Conservation (phyloP, 2,113 vertebrate species). For the Cololabis saira region DNA sequence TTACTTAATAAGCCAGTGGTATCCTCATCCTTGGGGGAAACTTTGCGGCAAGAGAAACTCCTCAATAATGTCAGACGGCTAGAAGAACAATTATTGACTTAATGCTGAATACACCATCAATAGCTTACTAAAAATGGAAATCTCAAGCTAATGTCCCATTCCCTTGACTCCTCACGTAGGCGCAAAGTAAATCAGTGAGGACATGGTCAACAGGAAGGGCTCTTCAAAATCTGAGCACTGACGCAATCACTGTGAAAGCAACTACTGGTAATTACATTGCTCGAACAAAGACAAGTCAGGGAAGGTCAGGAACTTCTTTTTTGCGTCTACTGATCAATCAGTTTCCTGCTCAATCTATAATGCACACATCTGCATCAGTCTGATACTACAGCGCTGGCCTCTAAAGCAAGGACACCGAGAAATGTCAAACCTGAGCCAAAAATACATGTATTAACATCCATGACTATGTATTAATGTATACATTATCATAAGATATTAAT, state of each 20-base stretch:
- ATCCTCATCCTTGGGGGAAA: conserved; percentile 15
- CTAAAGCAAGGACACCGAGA: not conserved
- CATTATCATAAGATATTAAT: too few species aligned
- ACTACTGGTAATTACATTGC: conserved; percentile 42
- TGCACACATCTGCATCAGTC: conserved; percentile 21
- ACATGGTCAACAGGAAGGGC: conserved; percentile 66
- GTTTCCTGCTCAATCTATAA: conserved; percentile 25
- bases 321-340: conserved; percentile 13
- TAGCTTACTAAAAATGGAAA: conserved; percentile 57
- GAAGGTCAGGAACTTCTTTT: conserved; percentile 9
- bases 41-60: conserved; percentile 32
- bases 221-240: conserved; percentile 27
- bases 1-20: conserved; percentile 26
- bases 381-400: not conserved
- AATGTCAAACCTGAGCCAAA: not conserved
- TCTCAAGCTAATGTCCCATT: conserved; percentile 32
- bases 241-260: conserved; percentile 49
- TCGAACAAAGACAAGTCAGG: conserved; percentile 48
- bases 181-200: conserved; percentile 49
- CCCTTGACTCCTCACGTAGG: conserved; percentile 48
- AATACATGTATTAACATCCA: not conserved
- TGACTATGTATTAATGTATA: not conserved
- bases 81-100: conserved; percentile 65
- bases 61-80: conserved; percentile 45
- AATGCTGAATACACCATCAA: conserved; percentile 36